Evolutionary conservation across 1,140 invertebrate species (phyloP).

Genomic region (Vanessa atalanta): DNA sequence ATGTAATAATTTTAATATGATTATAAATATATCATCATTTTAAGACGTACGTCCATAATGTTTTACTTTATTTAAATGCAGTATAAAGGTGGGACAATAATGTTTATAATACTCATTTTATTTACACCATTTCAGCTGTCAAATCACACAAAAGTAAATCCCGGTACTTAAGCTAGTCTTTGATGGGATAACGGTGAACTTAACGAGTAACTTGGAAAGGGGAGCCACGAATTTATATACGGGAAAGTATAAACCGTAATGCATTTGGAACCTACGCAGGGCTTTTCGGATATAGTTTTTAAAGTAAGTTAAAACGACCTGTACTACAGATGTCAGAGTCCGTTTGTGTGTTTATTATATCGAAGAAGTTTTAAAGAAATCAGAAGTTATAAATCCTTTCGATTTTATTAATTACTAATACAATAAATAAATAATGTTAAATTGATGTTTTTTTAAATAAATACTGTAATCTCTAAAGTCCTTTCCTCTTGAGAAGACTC

Average conservation of each 20-base stretch:
- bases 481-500: too few relatives aligned
- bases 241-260: constrained; percentile 19
- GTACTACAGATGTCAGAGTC: neutral
- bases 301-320: neutral
- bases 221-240: constrained; percentile 1
- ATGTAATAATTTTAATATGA: too few relatives aligned
- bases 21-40: too few relatives aligned
- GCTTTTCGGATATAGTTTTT: neutral
- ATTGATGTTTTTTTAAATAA: too few relatives aligned
- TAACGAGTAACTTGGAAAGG: constrained; percentile 23
- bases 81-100: neutral
- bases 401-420: too few relatives aligned
- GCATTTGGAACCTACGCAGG: constrained; percentile 3
- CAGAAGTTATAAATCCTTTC: too few relatives aligned
- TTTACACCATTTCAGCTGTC: constrained; percentile 18
- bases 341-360: neutral
- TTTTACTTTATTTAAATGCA: neutral
- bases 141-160: constrained; percentile 36
- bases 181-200: constrained; percentile 44
- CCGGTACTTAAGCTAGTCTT: constrained; percentile 44
- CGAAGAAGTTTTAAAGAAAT: neutral
- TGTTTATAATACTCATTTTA: neutral
- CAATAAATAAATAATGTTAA: too few relatives aligned
- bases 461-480: too few relatives aligned
- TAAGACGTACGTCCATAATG: too few relatives aligned